Base-by-base conservation (phyloP, 1,140 invertebrate species). In the Drosophila neocordata region DNA sequence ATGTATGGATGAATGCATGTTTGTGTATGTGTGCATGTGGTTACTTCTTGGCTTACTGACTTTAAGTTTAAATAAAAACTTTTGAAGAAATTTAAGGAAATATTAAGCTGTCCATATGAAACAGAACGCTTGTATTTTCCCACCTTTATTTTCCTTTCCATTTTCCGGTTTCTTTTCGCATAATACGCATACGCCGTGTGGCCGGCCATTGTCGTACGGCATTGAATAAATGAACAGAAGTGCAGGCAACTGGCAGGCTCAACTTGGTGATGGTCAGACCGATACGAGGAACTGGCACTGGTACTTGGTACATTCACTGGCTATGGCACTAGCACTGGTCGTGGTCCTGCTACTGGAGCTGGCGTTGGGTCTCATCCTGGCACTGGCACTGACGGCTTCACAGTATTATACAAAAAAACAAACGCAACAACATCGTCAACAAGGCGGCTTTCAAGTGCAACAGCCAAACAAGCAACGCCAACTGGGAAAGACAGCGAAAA, bases 171-270 rank as follows among this genome's bases (percentile, higher is more conserved):
- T 78, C 70, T 82, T 79, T 74, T 78, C 63, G 65, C 67, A 72
- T 66, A 73, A 76, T 65, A 87, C 83, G 76, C 74, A 85, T 85
- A 76, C 82, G 82, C 83, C 78, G 74, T 82, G 82, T 87, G 78
- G 66, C 71, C 74, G 58, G 65, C 74, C 18, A 20, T 48, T 48
- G 41, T 48, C n/a, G 18, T 27, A 65, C 68, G 44, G 82, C 82
- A 81, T 78, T 85, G 82, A 87, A 85, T 87, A 87, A 85, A 82
- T 85, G 82, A 85, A 87, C 73, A 85, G 65, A 60, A 69, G 72
- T 76, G 73, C 72, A 48, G 55, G 48, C 65, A 66, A 76, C 72
- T 48, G 41, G 41, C 41, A 48, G 72, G 71, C 70, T 66, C 65
- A 20, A 18, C 41, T 48, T 74, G 69, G 56, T 57, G 56, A 72